Base-by-base conservation (phyloP, 2,797 vertebrate genomes). In the Intellagama lesueurii region DNA sequence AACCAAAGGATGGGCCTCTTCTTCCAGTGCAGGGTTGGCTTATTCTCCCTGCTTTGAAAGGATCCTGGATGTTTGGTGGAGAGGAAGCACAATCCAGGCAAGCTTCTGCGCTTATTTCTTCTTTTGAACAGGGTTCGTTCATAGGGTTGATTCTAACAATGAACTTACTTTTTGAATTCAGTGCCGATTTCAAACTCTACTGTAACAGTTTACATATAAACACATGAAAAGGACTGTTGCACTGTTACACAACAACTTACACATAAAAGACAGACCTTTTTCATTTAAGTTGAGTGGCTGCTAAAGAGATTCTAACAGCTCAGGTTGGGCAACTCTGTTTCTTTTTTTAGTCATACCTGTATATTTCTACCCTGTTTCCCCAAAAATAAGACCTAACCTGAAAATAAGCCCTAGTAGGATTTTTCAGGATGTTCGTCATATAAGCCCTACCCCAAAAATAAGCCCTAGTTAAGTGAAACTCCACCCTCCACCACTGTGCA, bases 141-240 rank as follows among this genome's bases (percentile, higher is more conserved):
- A 49, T 9, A 52, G 66, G 4, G 7, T n/a, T 22, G 22, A 26
- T 1, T 28, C 30, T 32, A 68, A 77, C 30, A 9, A n/a, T 77
- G 40, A 49, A 30, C 44, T 49, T 86, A 47, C 30, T n/a, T 78
- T 8, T 49, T 79, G 30, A 49, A 86, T 49, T 49, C 60, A 68
- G 19, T 49, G 17, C 19, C 47, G 44, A 14, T 72, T 70, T 30
- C 28, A 69, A n/a, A 69, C 40, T 12, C 7, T 30, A 72, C 3
- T 64, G 19, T 35, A 80, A 69, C 24, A 76, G 72, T 91, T 87
- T 60, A 88, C 73, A 73, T 87, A 19, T 81, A 32, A 85, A 90
- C 17, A 40, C 6, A 75, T 75, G 40, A 40, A 40, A 40, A 40
- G 32, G 32, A 73, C 19, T 32, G 16, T 73, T 73, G 32, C 35